Base-by-base conservation (phyloP, 30 jellyfish, hydroid and myxozoan genomes). In the Hydractinia echinata region DNA sequence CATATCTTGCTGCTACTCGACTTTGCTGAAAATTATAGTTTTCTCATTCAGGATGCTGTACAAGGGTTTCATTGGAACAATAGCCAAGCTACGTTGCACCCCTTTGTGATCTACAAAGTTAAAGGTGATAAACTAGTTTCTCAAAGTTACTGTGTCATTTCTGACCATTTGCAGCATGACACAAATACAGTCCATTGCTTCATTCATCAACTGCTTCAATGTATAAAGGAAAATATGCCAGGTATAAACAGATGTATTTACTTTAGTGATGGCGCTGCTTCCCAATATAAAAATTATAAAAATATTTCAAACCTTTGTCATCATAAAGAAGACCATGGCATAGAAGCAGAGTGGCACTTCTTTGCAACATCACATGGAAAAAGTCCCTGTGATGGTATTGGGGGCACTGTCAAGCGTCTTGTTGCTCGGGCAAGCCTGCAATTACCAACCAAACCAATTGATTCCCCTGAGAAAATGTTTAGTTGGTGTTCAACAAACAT, bases 381-480 rank as follows among this genome's bases (percentile, higher is more conserved):
- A n/a, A n/a, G n/a, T n/a, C n/a, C 88, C 51, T 83, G 91, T 73
- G 82, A 83, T 83, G 89, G 88, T 18, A 74, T 83, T 71, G 91
- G 88, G 4, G 91, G 82, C 39, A 82, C 89, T 55, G 80, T 83
- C 21, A 72, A 70, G 71, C 55, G 49, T 39, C 79, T 83, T 16
- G 88, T 83, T 14, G 89, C 88, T 10, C 88, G 81, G 66, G 90
- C 90, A 56, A 83, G 90, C n/a, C n/a, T n/a, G n/a, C n/a, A n/a
- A n/a, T 30, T 30, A 30, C 44, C 1, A 30, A 30, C 44, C 44
- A 30, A 30, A 30, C 44, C 44, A 30, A 30, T 30, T 30, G 44
- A 30, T 30, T 30, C 44, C 44, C 44, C 44, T 30, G 44, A 30
- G 44, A 30, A 30, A 30, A 30, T 30, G 44, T 30, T 66, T 64